These are phyloP conservation scores for Balaenoptera acutorostrata DNA, from an alignment of 2,113 vertebrate genomes.

Conservation along the genomic window DNA sequence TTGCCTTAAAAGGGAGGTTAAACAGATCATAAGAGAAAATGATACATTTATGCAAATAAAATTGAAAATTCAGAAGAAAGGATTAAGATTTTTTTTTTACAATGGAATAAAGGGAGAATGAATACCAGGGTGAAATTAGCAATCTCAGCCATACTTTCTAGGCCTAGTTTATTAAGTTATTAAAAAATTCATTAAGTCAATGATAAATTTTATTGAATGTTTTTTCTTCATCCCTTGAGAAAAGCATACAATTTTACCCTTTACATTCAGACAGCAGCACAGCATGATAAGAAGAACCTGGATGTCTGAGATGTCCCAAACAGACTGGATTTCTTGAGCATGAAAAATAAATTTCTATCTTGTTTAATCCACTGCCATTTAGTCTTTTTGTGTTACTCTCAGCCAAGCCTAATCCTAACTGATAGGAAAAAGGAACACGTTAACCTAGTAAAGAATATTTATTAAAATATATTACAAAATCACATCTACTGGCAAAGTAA, in stretches of 20 bases:
- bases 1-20: neutral
- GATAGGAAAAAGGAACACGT: neutral
- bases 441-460: neutral
- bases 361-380: neutral
- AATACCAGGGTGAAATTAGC: neutral
- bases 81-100: neutral
- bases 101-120: neutral
- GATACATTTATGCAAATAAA: neutral
- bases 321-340: neutral
- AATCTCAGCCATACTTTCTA: neutral
- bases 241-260: neutral
- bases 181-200: neutral
- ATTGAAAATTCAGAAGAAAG: neutral
- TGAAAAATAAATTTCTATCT: neutral
- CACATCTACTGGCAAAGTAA: neutral
- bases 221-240: neutral
- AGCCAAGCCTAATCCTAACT: neutral
- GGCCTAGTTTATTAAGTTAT: neutral
- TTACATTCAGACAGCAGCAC: neutral
- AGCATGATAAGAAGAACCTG: neutral
- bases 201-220: neutral
- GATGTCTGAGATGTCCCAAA: neutral
- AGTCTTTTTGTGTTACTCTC: neutral
- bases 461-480: neutral
- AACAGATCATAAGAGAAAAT: neutral